Evolutionary conservation across 2,888 invertebrate genomes (phyloP), one percentile per base, ranked within the genome.

Genomic region (Trissolcus japonicus): DNA sequence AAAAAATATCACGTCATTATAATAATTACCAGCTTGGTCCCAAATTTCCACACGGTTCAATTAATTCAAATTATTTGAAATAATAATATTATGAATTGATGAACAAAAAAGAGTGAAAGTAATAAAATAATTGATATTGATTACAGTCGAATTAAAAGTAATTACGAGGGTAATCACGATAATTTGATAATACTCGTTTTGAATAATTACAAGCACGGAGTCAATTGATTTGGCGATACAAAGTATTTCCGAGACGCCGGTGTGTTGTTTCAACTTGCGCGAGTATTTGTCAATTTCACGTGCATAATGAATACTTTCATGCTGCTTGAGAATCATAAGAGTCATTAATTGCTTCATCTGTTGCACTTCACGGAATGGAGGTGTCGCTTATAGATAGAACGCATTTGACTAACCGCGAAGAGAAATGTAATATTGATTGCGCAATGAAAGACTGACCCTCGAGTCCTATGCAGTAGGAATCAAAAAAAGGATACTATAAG

Each of bases 281-380:
- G 29, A 63, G 19, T 72, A 65, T 72, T 65, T 54, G 72, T 72
- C 65, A 65, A 50, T 55, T 72, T 72, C 63, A 50, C 48, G 55
- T 48, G 48, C 16, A 75, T 66, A 73, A 66, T 73, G 57, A 73
- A 66, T 66, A 66, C 66, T 60, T 66, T 50, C 55, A 60, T 60
- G 56, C 60, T 21, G 29, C 21, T 66, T 59, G 60, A 29, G 41
- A 72, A 63, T 60, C 19, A 57, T 66, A 59, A 63, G 51, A 54
- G 46, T 79, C 78, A 84, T 83, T 83, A 84, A 84, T 84, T 82
- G 79, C 81, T 82, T 82, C 79, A 76, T 71, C 66, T 65, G 79
- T 65, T 82, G 76, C 81, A 80, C 79, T 80, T 79, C 79, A 78
- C 79, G 25, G 25, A 57, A 76, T 79, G 79, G 80, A 81, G 81